Evolutionary conservation across 2,797 vertebrate species (phyloP), one percentile per base, ranked within the genome.

Genomic region (Gobionotothen gibberifrons): DNA sequence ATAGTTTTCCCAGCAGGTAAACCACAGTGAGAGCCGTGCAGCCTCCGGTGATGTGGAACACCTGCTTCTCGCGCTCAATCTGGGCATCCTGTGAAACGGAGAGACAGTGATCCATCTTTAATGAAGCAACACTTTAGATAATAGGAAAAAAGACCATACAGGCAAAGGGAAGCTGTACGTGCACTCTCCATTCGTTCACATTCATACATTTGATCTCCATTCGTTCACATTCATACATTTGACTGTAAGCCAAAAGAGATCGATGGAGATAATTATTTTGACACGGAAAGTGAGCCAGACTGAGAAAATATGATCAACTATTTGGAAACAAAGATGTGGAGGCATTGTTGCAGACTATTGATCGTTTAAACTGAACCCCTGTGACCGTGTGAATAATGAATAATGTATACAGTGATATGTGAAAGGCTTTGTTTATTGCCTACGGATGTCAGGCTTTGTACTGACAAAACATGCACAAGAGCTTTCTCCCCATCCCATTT

Each of bases 1-100:
- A 99, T 1, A 99, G 94, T 81, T 98, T 99, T 21, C 97, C 98
- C 57, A 97, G 79, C 70, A 98, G 92, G 92, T 95, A 99, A 15
- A 97, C 86, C 81, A 96, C 96, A 2, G 95, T 89, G 69, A 99
- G 97, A 7, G 97, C 97, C 0, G 97, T 99, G 81, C 97, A 99
- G 78, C 97, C 97, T 0, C 98, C 97, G 15, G 96, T 96, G 89
- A 99, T 96, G 75, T 92, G 96, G 54, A 95, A 97, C 2, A 93
- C 73, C 0, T 94, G 95, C 88, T 95, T 96, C 87, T 99, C 98
- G 61, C 90, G 93, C 85, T 97, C 97, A 44, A 99, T 98, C 81
- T 98, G 97, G 14, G 94, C 94, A 59, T 99, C 97, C 98, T 99
- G 85, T 70, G 22, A 70, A 36, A 43, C 6, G 9, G 12, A 22